Evolutionary conservation across 2,888 invertebrate genomes (phyloP).

Genomic region (Leptogaster cylindrica): DNA sequence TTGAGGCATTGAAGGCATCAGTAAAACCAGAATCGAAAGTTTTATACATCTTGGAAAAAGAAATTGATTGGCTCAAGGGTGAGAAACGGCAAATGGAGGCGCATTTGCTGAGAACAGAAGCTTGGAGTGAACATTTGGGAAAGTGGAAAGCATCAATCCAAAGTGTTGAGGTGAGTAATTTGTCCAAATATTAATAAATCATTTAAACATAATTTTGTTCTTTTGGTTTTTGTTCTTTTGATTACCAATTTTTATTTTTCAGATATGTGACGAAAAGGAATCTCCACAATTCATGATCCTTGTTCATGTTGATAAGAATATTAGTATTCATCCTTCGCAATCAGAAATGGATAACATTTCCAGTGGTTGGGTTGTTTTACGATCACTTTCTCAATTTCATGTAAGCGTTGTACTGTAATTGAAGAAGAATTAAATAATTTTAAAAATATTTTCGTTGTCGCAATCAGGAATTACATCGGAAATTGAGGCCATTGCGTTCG

Average conservation of each 20-base stretch:
- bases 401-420: too few species aligned
- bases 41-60: slow-evolving; percentile 77
- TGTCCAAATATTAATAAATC: not conserved
- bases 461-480: slow-evolving; percentile 78
- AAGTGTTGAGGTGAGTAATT: slow-evolving; percentile 72
- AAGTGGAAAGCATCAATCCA: slow-evolving; percentile 86
- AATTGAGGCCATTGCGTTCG: slow-evolving; percentile 80
- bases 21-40: slow-evolving; percentile 85
- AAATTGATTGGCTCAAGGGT: slow-evolving; percentile 81
- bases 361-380: slow-evolving; percentile 72
- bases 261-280: slow-evolving; percentile 65
- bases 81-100: slow-evolving; percentile 83
- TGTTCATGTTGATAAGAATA: slow-evolving; percentile 73
- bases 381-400: slow-evolving; percentile 70
- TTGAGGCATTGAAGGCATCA: slow-evolving; percentile 81
- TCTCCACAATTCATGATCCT: slow-evolving; percentile 76
- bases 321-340: slow-evolving; percentile 61
- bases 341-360: slow-evolving; percentile 62
- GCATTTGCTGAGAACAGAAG: slow-evolving; percentile 83
- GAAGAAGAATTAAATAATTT: not conserved
- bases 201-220: not conserved
- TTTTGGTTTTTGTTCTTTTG: not conserved
- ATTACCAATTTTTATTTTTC: slow-evolving; percentile 47
- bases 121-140: slow-evolving; percentile 89
- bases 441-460: slow-evolving; percentile 64